A percentile compares a stretch with the other conserved stretches of the same genome.
phyloP scores from a whole-genome alignment of 2,797 vertebrate genomes.

The Alca torda region DNA sequence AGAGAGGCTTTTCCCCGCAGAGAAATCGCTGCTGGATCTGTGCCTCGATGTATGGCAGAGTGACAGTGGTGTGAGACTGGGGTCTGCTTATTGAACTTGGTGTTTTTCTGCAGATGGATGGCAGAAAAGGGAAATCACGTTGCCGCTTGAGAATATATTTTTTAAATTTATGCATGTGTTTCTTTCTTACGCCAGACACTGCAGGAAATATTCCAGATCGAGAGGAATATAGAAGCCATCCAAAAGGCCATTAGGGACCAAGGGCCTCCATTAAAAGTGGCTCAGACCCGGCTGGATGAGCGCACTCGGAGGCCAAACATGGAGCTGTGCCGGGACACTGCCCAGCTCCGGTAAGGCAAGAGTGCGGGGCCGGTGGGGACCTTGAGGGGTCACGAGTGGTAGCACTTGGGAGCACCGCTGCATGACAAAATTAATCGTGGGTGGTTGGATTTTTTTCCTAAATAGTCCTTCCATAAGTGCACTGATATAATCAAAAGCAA shows the following conservation, averaged over 20 bases:
- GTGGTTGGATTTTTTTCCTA: neutral
- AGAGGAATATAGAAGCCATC: conserved; percentile 87
- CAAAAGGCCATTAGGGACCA: conserved; percentile 89
- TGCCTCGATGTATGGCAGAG: neutral
- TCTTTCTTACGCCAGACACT: conserved; percentile 79
- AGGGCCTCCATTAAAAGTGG: conserved; percentile 86
- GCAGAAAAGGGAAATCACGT: neutral
- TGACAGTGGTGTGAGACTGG: neutral
- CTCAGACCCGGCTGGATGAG: conserved; percentile 91
- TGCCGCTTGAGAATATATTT: neutral
- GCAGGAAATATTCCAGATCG: conserved; percentile 91
- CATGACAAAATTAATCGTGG: neutral
- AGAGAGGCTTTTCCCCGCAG: neutral
- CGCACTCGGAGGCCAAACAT: conserved; percentile 87
- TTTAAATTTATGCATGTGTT: neutral
- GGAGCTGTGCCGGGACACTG: conserved; percentile 89
- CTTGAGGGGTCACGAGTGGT: fast-evolving
- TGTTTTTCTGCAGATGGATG: neutral
- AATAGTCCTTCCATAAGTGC: neutral
- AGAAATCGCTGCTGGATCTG: neutral
- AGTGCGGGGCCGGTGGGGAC: fast-evolving
- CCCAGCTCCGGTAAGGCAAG: conserved; percentile 83
- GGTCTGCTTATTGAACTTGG: neutral
- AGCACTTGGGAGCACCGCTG: neutral
- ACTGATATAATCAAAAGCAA: neutral